A percentile compares a stretch with the other conserved stretches of the same genome.
Evolutionary conservation across 2,113 vertebrate species (phyloP).

Genomic region (Bambusicola thoracicus): DNA sequence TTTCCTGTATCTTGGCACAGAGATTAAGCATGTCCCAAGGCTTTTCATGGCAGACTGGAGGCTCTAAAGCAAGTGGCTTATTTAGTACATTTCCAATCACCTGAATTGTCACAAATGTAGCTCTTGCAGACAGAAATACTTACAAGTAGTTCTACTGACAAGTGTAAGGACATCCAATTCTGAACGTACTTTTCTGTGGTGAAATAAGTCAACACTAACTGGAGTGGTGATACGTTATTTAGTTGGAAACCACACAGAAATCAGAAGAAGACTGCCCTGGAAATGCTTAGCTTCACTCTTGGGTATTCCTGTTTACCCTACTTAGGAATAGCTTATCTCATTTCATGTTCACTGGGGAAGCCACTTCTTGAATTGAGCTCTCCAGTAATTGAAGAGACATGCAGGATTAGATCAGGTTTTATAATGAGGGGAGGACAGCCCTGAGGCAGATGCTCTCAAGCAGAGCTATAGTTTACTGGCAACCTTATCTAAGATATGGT

Average conservation of each 20-base stretch:
- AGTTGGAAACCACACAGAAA: neutral
- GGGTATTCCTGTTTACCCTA: conserved; percentile 7
- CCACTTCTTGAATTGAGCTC: conserved; percentile 41
- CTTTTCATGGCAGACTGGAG: neutral
- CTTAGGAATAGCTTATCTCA: conserved; percentile 1
- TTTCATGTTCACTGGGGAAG: neutral
- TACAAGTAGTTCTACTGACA: neutral
- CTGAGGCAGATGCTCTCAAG: conserved; percentile 58
- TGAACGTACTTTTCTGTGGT: neutral
- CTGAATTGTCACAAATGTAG: neutral
- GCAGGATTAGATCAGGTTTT: conserved; percentile 65
- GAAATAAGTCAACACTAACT: neutral
- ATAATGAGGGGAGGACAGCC: conserved; percentile 59
- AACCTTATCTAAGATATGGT: conserved; percentile 47
- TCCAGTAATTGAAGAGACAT: conserved; percentile 52
- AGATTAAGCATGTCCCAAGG: neutral
- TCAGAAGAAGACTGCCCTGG: neutral
- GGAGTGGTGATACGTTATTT: neutral
- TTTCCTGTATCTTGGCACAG: neutral
- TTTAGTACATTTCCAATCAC: neutral
- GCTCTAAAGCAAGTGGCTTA: neutral
- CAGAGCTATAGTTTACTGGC: conserved; percentile 60
- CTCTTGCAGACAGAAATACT: neutral
- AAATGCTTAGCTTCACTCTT: conserved; percentile 7
- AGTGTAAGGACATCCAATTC: neutral